Evolutionary conservation across 1,140 invertebrate species (phyloP).

Genomic region (Himalopsyche phryganea): DNA sequence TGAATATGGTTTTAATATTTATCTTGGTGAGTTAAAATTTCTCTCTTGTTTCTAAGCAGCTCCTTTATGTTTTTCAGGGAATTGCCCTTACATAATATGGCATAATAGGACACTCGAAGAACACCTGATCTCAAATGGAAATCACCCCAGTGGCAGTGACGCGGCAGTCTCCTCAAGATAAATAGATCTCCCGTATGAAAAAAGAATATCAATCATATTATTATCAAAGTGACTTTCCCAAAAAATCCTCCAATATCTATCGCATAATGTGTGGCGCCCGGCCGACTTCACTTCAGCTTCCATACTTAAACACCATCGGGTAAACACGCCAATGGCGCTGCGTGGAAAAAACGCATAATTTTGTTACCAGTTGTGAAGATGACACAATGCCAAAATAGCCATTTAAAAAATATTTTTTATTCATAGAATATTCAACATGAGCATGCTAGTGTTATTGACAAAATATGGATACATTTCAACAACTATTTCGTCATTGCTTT

Average conservation of each 20-base stretch:
- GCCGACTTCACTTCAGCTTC: too few relatives aligned
- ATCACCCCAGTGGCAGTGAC: conserved; percentile 30
- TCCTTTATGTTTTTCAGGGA: too few relatives aligned
- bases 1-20: too few relatives aligned
- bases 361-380: too few relatives aligned
- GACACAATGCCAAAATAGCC: too few relatives aligned
- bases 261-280: conserved; percentile 23
- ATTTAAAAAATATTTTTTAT: too few relatives aligned
- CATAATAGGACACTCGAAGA: conserved; percentile 12
- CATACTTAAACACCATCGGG: background rate
- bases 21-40: too few relatives aligned
- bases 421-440: too few relatives aligned
- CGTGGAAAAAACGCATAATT: background rate
- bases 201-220: conserved; percentile 37
- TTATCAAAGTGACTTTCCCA: conserved; percentile 35
- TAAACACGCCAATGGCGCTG: background rate
- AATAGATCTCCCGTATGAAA: conserved; percentile 29
- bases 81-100: background rate
- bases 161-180: conserved; percentile 26
- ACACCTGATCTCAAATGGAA: conserved; percentile 36
- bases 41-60: too few relatives aligned
- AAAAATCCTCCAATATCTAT: conserved; percentile 35
- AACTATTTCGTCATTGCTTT: too few relatives aligned
- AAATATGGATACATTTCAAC: too few relatives aligned
- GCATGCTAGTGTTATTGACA: too few relatives aligned